These are phyloP conservation scores for Butastur rufipennis DNA, from an alignment of 2,113 vertebrate genomes.

Conservation along the genomic window DNA sequence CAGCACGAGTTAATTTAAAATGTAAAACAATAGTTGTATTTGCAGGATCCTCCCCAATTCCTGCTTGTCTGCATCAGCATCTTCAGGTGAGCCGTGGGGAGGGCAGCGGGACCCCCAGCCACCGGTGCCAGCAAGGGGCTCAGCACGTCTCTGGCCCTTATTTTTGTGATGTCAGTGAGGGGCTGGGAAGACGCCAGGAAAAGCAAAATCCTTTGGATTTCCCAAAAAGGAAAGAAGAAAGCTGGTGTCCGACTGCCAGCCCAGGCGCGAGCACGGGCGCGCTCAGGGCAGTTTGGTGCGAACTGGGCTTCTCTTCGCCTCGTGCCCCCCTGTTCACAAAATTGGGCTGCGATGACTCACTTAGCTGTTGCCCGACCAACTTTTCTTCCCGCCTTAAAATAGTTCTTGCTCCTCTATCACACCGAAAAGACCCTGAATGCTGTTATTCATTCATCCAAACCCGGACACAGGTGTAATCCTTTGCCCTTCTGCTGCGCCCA, in stretches of 20 bases:
- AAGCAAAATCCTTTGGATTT: neutral
- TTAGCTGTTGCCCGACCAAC: neutral
- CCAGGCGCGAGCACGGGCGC: fast-evolving
- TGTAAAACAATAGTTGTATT: fast-evolving
- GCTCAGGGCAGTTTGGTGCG: fast-evolving
- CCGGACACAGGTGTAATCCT: neutral
- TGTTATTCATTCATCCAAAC: neutral
- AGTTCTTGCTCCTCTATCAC: neutral
- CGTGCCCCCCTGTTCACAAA: neutral
- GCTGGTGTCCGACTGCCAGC: neutral
- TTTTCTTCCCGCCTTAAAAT: neutral
- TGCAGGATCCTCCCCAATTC: neutral
- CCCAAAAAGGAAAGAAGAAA: neutral
- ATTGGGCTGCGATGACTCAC: neutral
- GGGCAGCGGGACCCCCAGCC: neutral
- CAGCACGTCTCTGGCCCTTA: neutral
- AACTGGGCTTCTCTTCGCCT: neutral
- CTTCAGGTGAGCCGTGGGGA: neutral
- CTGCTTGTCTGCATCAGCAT: neutral
- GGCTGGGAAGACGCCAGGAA: neutral
- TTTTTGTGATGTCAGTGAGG: neutral
- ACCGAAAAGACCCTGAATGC: neutral
- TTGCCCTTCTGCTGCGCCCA: neutral
- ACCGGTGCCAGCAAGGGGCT: neutral
- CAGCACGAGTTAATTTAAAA: neutral